Conservation (phyloP, 2,113 vertebrate species). For the Festucalex cinctus region DNA sequence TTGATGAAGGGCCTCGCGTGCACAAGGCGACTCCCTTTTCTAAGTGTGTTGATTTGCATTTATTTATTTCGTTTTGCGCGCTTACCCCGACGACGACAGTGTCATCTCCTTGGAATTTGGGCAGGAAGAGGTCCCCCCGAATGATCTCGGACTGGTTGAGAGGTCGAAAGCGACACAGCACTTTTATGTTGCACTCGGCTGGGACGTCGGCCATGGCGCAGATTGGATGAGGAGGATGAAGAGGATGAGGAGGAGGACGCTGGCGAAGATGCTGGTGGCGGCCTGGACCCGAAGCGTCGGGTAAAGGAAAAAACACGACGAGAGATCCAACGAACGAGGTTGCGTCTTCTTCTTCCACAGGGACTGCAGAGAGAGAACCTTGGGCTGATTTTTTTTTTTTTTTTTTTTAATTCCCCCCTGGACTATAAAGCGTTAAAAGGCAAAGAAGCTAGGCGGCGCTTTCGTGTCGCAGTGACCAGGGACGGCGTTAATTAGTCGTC, state of each 20-base stretch:
- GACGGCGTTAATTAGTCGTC: slow-evolving; percentile 28
- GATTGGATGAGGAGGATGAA: slow-evolving; percentile 38
- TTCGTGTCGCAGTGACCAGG: slow-evolving; percentile 63
- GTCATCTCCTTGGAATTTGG: slow-evolving; percentile 83
- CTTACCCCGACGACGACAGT: slow-evolving; percentile 80
- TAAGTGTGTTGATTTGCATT: background rate
- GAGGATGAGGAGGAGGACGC: slow-evolving; percentile 36
- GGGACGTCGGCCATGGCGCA: slow-evolving; percentile 78
- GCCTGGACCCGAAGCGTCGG: slow-evolving; percentile 24
- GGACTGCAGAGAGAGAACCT: background rate
- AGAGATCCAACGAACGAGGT: background rate
- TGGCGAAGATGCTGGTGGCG: slow-evolving; percentile 22
- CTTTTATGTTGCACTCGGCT: slow-evolving; percentile 85
- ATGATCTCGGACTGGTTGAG: slow-evolving; percentile 82
- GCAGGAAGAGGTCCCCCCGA: slow-evolving; percentile 82
- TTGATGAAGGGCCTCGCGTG: slow-evolving; percentile 47
- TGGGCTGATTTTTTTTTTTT: background rate
- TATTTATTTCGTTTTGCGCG: background rate
- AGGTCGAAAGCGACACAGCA: slow-evolving; percentile 86
- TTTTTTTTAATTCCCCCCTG: too few relatives aligned
- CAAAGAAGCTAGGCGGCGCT: slow-evolving; percentile 19
- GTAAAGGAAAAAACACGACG: slow-evolving; percentile 13
- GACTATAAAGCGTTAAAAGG: slow-evolving; percentile 27
- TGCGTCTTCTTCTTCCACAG: slow-evolving; percentile 7
- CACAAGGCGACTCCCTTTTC: slow-evolving; percentile 48